Percentiles rank a stretch among this genome's conserved stretches.
Conservation (phyloP, 2,888 invertebrate species). For the Watsonalla binaria region DNA sequence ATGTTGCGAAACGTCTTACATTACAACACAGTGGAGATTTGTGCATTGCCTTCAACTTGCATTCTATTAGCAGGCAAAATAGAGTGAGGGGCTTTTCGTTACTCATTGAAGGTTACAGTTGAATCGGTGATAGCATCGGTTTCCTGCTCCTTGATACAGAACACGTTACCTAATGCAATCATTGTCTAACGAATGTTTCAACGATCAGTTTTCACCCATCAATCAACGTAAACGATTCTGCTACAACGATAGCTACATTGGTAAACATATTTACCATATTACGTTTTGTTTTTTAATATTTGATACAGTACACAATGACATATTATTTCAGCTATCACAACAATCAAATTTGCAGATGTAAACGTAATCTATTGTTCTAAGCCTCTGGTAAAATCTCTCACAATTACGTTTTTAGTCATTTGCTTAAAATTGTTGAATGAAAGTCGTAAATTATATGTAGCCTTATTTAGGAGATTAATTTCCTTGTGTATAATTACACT, state of each 20-base stretch:
- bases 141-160: constrained; percentile 14
- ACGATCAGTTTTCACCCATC: no score
- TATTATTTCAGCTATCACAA: constrained; percentile 16
- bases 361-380: constrained; percentile 48
- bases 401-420: constrained; percentile 38
- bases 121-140: constrained; percentile 22
- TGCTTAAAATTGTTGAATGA: constrained; percentile 36
- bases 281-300: not conserved
- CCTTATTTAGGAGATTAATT: not conserved
- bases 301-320: constrained; percentile 15
- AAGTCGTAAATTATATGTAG: constrained; percentile 28
- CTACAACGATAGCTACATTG: no score
- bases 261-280: not conserved
- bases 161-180: not conserved
- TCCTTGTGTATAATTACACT: not conserved
- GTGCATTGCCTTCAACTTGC: constrained; percentile 31
- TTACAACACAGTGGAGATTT: constrained; percentile 28
- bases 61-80: constrained; percentile 14
- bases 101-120: constrained; percentile 27
- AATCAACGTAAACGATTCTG: no score
- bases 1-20: constrained; percentile 29
- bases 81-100: constrained; percentile 29
- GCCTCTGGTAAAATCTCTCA: constrained; percentile 38
- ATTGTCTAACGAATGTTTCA: no score
- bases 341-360: constrained; percentile 11